phyloP scores from a whole-genome alignment of 2,797 vertebrate genomes.

The Tiaroga cobitis region DNA sequence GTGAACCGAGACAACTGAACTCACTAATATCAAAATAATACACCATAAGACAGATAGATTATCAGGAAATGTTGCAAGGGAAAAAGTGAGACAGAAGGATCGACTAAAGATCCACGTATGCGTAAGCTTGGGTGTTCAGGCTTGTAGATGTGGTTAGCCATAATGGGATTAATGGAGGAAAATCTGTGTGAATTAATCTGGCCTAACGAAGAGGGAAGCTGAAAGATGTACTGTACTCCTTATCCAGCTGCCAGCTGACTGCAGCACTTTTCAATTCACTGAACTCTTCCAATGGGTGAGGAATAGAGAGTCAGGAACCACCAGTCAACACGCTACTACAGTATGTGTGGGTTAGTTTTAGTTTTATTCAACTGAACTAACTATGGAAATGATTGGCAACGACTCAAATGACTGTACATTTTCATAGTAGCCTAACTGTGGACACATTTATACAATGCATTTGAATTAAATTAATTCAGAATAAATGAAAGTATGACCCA shows the following conservation, averaged over 20 bases:
- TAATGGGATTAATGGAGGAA: constrained; percentile 67
- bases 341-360: background rate
- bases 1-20: background rate
- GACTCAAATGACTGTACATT: background rate
- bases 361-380: background rate
- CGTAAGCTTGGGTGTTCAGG: constrained; percentile 42
- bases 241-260: constrained; percentile 44
- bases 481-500: background rate
- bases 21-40: background rate
- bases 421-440: background rate
- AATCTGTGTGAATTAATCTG: constrained; percentile 63
- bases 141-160: constrained; percentile 55
- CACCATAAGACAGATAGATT: background rate
- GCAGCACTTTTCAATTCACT: constrained; percentile 20
- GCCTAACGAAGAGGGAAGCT: constrained; percentile 55
- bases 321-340: background rate
- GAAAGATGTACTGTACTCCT: constrained; percentile 47
- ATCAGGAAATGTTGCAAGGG: background rate
- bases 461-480: background rate
- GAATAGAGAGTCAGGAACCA: constrained; percentile 12
- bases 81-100: constrained; percentile 15
- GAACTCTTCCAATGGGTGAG: constrained; percentile 20
- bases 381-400: background rate
- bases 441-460: background rate
- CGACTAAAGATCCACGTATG: constrained; percentile 7